phyloP scores from a whole-genome alignment of 92 coral and sea anemone genomes.

The Montipora capitata region DNA sequence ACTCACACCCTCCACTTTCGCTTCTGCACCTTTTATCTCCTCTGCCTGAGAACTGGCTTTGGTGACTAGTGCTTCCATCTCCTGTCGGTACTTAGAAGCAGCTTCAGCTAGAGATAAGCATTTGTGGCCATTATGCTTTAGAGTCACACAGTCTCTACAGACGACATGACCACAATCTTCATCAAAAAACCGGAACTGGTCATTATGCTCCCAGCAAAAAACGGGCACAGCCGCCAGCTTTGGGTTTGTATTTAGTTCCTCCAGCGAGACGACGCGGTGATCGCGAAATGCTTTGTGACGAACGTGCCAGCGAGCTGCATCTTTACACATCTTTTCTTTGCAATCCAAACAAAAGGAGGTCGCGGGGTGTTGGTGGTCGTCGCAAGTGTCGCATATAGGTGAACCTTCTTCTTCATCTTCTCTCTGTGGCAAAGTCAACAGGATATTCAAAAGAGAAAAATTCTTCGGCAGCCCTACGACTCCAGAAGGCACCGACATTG shows the following conservation, averaged over 20 bases:
- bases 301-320: constrained; percentile 2
- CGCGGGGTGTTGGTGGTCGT: background rate
- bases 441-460: background rate
- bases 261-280: constrained; percentile 11
- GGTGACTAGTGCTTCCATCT: background rate
- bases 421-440: background rate
- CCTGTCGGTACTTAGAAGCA: constrained; percentile 20
- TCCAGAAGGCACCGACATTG: background rate
- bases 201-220: constrained; percentile 6
- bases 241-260: background rate
- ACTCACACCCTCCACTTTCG: background rate
- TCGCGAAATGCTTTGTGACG: constrained; percentile 5
- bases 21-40: background rate
- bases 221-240: constrained; percentile 2
- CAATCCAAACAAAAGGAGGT: background rate
- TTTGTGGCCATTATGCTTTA: constrained; percentile 24
- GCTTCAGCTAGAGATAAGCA: constrained; percentile 15
- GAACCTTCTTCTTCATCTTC: background rate
- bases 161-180: too few species aligned
- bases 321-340: constrained; percentile 23
- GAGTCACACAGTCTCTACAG: constrained; percentile 5
- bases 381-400: constrained; percentile 7
- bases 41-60: too few species aligned
- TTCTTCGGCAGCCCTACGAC: constrained; percentile 1
- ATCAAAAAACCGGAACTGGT: too few species aligned